A percentile compares a stretch with the other conserved stretches of the same genome.
These are phyloP conservation scores for Lasioglossum pauxillum DNA, from an alignment of 2,888 invertebrate species.

Conservation along the genomic window DNA sequence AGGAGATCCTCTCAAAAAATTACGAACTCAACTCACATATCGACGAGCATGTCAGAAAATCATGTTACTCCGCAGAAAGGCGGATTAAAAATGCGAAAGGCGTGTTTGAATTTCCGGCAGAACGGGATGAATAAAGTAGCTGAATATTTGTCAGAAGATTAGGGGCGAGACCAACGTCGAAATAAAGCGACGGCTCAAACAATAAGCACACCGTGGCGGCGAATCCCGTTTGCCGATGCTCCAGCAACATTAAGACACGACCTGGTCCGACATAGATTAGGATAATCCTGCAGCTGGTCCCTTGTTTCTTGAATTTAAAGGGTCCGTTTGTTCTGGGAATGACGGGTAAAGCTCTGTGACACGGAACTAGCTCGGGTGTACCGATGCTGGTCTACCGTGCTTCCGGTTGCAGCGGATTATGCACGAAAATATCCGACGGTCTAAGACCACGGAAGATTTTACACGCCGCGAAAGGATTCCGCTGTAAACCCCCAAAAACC, in stretches of 20 bases:
- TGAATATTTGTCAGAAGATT: neutral
- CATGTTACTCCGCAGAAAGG: neutral
- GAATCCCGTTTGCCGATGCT: neutral
- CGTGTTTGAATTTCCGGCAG: neutral
- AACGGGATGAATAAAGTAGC: neutral
- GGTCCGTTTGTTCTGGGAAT: conserved; percentile 25
- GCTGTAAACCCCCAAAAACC: neutral
- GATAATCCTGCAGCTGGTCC: conserved; percentile 35
- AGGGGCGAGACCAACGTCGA: neutral
- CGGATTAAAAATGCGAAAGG: neutral
- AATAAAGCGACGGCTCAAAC: neutral
- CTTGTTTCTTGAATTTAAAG: conserved; percentile 48
- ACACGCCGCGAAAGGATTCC: neutral
- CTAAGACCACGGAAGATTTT: neutral
- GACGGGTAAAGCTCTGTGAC: conserved; percentile 40
- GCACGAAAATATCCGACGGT: neutral
- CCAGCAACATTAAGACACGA: conserved; percentile 65
- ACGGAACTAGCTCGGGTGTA: neutral
- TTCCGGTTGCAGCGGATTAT: neutral
- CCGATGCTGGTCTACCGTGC: neutral
- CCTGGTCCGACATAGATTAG: conserved; percentile 73
- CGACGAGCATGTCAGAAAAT: no score
- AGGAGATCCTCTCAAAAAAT: neutral
- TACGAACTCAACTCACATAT: neutral
- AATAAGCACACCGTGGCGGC: conserved; percentile 1